These are phyloP conservation scores for Muricea muricata DNA, from an alignment of 92 coral and sea anemone genomes.

Conservation along the genomic window DNA sequence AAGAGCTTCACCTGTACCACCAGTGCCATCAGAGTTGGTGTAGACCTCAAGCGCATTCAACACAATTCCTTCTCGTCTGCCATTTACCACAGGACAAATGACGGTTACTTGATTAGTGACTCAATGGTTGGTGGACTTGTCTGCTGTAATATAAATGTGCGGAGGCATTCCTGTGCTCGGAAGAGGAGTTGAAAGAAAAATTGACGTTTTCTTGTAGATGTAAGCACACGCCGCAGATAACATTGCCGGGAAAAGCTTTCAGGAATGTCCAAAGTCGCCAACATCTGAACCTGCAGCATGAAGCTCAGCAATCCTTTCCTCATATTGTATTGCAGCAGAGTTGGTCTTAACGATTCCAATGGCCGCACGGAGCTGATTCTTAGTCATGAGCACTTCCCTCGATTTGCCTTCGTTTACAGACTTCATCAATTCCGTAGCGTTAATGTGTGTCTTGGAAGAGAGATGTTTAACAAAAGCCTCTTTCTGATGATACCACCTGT, in stretches of 20 bases:
- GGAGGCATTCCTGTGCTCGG: not conserved
- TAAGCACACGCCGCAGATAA: too few relatives aligned
- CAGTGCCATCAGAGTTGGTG: not conserved
- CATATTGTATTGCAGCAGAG: slow-evolving; percentile 14
- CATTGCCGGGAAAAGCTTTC: not conserved
- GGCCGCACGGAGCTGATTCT: slow-evolving; percentile 24
- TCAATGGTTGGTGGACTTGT: too few relatives aligned
- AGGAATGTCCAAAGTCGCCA: not conserved
- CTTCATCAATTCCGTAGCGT: not conserved
- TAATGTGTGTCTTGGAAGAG: slow-evolving; percentile 11
- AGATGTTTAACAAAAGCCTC: not conserved
- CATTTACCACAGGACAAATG: too few relatives aligned
- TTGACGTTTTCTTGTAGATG: too few relatives aligned
- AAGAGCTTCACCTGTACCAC: slow-evolving; percentile 1
- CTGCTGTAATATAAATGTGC: not conserved
- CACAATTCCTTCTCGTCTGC: too few relatives aligned
- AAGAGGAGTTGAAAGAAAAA: not conserved
- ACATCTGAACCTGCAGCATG: not conserved
- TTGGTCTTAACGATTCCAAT: slow-evolving; percentile 14
- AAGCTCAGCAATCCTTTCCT: not conserved
- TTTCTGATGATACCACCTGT: slow-evolving; percentile 1
- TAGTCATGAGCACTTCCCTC: not conserved
- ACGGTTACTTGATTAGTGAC: not conserved
- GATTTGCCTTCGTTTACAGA: not conserved
- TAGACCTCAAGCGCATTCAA: too few relatives aligned